phyloP scores from a whole-genome alignment of 2,113 vertebrate genomes.

The Drymodes brunneopygia region DNA sequence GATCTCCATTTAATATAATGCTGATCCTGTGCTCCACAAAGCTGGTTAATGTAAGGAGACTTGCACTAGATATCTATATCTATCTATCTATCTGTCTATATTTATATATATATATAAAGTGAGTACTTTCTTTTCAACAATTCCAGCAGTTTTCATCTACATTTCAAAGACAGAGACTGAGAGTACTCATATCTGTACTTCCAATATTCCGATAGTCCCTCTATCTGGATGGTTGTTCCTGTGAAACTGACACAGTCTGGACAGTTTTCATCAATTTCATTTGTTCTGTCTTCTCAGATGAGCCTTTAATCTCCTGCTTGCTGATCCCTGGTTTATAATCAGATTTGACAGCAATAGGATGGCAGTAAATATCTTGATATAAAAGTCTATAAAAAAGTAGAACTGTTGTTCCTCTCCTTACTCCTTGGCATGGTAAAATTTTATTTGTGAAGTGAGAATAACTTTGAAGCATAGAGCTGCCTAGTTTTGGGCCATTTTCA shows the following conservation, averaged over 20 bases:
- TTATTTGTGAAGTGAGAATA: slow-evolving; percentile 9
- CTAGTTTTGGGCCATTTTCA: not conserved
- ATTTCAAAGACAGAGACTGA: slow-evolving; percentile 3
- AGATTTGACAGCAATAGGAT: not conserved
- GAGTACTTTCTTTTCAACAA: not conserved
- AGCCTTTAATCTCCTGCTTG: slow-evolving; percentile 21
- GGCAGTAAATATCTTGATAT: slow-evolving; percentile 8
- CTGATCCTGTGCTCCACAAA: not conserved
- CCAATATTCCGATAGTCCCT: not conserved
- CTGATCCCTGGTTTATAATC: slow-evolving; percentile 30
- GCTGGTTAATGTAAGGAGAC: not conserved
- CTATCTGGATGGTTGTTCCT: not conserved
- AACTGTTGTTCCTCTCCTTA: not conserved
- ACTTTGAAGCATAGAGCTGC: slow-evolving; percentile 17
- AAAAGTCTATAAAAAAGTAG: not conserved
- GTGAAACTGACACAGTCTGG: not conserved
- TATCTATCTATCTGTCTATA: not conserved
- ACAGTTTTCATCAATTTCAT: slow-evolving; percentile 15
- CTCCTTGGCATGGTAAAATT: not conserved
- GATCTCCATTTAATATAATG: not conserved
- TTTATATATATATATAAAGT: too few species aligned
- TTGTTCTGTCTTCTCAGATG: slow-evolving; percentile 16
- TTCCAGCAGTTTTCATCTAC: slow-evolving; percentile 6
- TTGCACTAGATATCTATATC: not conserved
- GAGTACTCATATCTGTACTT: not conserved